A percentile compares a stretch with the other conserved stretches of the same genome.
Conservation (phyloP, 2,113 vertebrate species). For the Proterorhinus semilunaris region DNA sequence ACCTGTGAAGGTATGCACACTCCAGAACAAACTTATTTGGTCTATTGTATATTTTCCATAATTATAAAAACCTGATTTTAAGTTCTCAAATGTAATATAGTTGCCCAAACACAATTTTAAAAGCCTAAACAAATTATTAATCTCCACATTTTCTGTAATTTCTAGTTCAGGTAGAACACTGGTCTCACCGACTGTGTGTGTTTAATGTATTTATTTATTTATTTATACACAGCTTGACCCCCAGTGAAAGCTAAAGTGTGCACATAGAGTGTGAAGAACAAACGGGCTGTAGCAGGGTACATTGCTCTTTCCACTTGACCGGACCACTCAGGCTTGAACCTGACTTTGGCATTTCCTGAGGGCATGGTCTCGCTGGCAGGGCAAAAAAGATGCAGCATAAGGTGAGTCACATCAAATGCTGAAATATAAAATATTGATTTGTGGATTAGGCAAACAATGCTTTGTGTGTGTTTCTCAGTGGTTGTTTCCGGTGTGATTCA, state of each 20-base stretch:
- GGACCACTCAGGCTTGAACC: not conserved
- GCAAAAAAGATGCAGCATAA: conserved; percentile 44
- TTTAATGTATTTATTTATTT: not conserved
- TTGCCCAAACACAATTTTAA: no score
- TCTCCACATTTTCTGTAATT: no score
- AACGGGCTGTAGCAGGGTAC: not conserved
- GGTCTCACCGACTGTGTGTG: not conserved
- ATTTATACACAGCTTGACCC: not conserved
- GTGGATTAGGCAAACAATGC: conserved; percentile 34
- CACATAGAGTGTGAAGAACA: not conserved
- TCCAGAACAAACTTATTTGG: no score
- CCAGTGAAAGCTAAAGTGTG: not conserved
- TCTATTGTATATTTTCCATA: no score
- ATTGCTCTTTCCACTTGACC: not conserved
- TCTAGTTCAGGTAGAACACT: no score
- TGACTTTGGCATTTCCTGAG: conserved; percentile 13
- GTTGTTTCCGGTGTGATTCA: not conserved
- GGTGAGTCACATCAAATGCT: conserved; percentile 30
- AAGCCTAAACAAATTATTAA: no score
- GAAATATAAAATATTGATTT: conserved; percentile 50
- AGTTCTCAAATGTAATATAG: no score
- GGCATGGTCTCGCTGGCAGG: conserved; percentile 14
- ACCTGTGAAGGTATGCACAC: no score
- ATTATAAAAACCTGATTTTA: no score
- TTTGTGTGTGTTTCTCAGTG: conserved; percentile 23